These are phyloP conservation scores for Autographa gamma DNA, from an alignment of 2,888 invertebrate species.

Conservation along the genomic window DNA sequence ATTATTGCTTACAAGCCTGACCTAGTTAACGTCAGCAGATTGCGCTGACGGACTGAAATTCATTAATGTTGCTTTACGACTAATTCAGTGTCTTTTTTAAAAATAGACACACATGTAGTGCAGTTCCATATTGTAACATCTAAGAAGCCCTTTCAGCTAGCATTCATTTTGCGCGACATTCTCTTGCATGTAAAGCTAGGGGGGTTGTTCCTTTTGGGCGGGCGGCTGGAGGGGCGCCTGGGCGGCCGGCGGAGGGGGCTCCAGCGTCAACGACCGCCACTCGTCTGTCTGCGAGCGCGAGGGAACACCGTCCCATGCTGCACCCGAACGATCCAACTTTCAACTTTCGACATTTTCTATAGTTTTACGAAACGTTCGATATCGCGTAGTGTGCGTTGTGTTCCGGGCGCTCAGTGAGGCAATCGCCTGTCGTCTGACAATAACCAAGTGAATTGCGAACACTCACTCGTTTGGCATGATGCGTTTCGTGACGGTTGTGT, in stretches of 20 bases:
- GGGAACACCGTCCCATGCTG: slow-evolving; percentile 77
- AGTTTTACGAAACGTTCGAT: slow-evolving; percentile 43
- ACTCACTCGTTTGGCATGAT: slow-evolving; percentile 55
- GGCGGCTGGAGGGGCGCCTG: slow-evolving; percentile 83
- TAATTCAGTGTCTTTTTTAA: slow-evolving; percentile 53
- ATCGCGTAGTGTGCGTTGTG: slow-evolving; percentile 34
- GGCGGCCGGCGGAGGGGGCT: slow-evolving; percentile 73
- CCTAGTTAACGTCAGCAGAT: slow-evolving; percentile 70
- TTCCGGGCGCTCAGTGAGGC: slow-evolving; percentile 27
- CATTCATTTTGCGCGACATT: slow-evolving; percentile 66
- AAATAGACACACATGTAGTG: slow-evolving; percentile 46
- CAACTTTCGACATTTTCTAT: slow-evolving; percentile 66
- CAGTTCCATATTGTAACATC: slow-evolving; percentile 54
- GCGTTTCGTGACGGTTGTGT: slow-evolving; percentile 58
- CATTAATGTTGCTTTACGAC: slow-evolving; percentile 47
- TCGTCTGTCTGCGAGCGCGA: slow-evolving; percentile 81
- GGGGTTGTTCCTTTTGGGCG: slow-evolving; percentile 80
- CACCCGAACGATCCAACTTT: slow-evolving; percentile 65
- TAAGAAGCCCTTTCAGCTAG: slow-evolving; percentile 54
- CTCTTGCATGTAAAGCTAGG: slow-evolving; percentile 61
- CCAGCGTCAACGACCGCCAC: slow-evolving; percentile 88
- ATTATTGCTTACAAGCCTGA: slow-evolving; percentile 64
- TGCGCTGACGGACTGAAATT: slow-evolving; percentile 63
- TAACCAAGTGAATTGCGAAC: slow-evolving; percentile 51
- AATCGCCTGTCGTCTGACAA: slow-evolving; percentile 35